These are phyloP conservation scores for Drosophila littoralis DNA, from an alignment of 1,140 invertebrate genomes.

Conservation along the genomic window DNA sequence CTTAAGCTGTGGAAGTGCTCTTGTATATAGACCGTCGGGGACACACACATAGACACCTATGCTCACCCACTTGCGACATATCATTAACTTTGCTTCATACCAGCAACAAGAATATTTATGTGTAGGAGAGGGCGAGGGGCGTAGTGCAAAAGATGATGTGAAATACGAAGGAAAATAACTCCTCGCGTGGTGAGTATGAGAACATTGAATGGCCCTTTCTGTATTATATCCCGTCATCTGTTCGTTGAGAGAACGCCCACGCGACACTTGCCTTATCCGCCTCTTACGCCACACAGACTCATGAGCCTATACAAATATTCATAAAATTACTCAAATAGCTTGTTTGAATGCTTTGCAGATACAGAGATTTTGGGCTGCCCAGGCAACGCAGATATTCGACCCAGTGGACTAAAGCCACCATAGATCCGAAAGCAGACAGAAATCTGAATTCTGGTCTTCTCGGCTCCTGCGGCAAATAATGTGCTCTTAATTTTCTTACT, in stretches of 20 bases:
- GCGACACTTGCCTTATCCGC: not conserved
- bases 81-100: conserved; percentile 76
- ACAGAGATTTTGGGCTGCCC: conserved; percentile 3
- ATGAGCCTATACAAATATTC: conserved; percentile 52
- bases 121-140: not conserved
- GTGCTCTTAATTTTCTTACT: conserved; percentile 72
- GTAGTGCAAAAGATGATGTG: conserved; percentile 53
- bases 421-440: not conserved
- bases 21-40: conserved; percentile 5
- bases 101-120: conserved; percentile 41
- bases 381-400: not conserved
- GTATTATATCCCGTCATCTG: conserved; percentile 45
- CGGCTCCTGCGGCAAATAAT: conserved; percentile 53
- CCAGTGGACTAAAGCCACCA: not conserved
- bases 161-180: conserved; percentile 69
- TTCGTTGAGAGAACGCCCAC: conserved; percentile 33
- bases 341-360: conserved; percentile 33
- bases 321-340: conserved; percentile 67
- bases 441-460: conserved; percentile 2
- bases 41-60: conserved; percentile 6
- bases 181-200: not conserved
- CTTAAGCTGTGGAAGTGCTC: conserved; percentile 33
- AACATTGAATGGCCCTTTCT: conserved; percentile 12
- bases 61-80: conserved; percentile 67
- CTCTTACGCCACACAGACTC: conserved; percentile 22